Conservation (phyloP, 2,113 vertebrate genomes). For the Origma solitaria region DNA sequence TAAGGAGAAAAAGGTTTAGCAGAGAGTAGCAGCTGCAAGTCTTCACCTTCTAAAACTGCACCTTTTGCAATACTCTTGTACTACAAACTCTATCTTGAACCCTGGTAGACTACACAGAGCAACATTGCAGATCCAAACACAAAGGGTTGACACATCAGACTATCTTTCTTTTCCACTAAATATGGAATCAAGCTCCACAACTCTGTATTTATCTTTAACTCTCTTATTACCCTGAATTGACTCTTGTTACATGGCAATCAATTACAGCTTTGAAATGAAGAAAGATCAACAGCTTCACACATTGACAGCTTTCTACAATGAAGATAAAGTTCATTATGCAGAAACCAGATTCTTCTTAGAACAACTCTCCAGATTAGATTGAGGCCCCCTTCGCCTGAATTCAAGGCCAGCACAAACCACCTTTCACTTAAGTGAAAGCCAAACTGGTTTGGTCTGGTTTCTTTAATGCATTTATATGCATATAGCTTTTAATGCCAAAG, state of each 20-base stretch:
- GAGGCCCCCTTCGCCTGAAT: background rate
- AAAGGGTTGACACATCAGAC: background rate
- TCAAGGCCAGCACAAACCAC: conserved; percentile 4
- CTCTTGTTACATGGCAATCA: conserved; percentile 5
- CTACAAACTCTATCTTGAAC: background rate
- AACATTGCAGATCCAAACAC: background rate
- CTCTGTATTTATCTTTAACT: background rate
- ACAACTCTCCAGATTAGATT: background rate
- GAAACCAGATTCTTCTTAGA: background rate
- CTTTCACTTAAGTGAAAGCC: background rate
- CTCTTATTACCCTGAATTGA: background rate
- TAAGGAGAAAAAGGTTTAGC: background rate
- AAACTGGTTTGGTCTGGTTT: conserved; percentile 2
- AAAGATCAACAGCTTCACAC: conserved; percentile 20
- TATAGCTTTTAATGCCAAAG: background rate
- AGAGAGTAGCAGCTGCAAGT: background rate
- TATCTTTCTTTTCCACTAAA: background rate
- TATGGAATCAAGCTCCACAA: background rate
- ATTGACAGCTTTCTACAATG: background rate
- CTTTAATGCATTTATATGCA: background rate
- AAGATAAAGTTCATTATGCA: conserved; percentile 9
- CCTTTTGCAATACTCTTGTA: background rate
- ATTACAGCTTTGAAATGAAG: conserved; percentile 4
- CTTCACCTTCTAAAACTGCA: background rate
- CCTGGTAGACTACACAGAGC: background rate